Evolutionary conservation across 2,797 vertebrate species (phyloP), one percentile per base, ranked within the genome.

Genomic region (Danio aesculapii): DNA sequence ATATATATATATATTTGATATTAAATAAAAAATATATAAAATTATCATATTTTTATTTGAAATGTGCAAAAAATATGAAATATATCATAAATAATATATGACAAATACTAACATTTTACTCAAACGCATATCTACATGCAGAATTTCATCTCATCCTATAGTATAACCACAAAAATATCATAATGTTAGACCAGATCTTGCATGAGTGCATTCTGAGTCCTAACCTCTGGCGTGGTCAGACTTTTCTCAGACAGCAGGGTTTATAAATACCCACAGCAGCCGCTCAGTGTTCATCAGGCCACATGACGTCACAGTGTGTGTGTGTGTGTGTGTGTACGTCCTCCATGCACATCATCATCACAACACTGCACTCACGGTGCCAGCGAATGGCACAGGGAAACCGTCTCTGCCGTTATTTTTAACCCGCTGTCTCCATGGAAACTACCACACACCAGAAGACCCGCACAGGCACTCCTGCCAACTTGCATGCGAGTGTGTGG

Each of bases 341-440:
- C 72, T 77, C 19, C 0, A 30, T 53, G 64, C 11, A 57, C 82
- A 85, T 46, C 81, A 84, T 63, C 55, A 16, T 17, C 14, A 17
- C 66, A 87, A 86, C 86, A 83, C 77, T 21, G 55, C 43, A 47
- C 72, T 41, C 67, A 68, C 62, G 62, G 44, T 13, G 78, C 79
- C 86, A 87, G 79, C 75, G 69, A 83, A 82, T 83, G 87, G 81
- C 49, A 85, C 81, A 84, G 81, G 76, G 85, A 87, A 61, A 41
- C 75, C 70, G 79, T 82, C 84, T 82, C 89, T 62, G 73, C 66
- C 67, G 59, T 88, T 84, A 85, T 85, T 89, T 85, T 75, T 86
- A 91, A 87, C 53, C 49, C 10, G 4, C 39, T n/a, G 81, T 91
- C 87, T 87, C 90, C 88, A 89, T 92, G 88, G 90, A 88, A 91